A percentile compares a stretch with the other conserved stretches of the same genome.
Conservation (phyloP, 1,140 invertebrate genomes). For the Portunus trituberculatus region DNA sequence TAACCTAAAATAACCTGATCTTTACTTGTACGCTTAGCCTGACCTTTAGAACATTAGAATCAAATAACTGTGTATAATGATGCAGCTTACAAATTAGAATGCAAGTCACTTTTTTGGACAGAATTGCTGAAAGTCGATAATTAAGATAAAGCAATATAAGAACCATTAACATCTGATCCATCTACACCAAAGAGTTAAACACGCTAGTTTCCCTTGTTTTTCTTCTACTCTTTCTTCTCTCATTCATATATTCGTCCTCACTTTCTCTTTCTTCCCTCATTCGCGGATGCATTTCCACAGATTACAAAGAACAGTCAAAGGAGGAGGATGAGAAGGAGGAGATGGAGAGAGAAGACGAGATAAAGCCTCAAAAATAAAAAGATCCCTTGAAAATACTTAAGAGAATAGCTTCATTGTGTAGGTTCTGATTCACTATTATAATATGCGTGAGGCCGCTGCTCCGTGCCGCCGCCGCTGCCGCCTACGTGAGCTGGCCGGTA, state of each 20-base stretch:
- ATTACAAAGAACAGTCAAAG: neutral
- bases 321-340: neutral
- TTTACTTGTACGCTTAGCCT: neutral
- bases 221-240: constrained; percentile 50
- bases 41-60: too few species aligned
- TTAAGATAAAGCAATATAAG: too few species aligned
- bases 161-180: too few species aligned
- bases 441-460: neutral
- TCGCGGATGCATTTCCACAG: neutral
- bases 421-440: neutral
- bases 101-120: too few species aligned
- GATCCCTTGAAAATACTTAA: neutral
- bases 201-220: neutral
- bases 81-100: too few species aligned
- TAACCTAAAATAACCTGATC: too few species aligned
- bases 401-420: neutral
- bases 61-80: too few species aligned
- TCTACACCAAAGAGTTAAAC: too few species aligned
- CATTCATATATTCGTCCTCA: neutral
- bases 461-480: too few species aligned
- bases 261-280: neutral
- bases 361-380: neutral
- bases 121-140: too few species aligned
- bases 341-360: neutral
- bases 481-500: neutral